Percentiles rank a stretch among this genome's conserved stretches.
Evolutionary conservation across 2,797 vertebrate species (phyloP).

Genomic region (Parambassis ranga): DNA sequence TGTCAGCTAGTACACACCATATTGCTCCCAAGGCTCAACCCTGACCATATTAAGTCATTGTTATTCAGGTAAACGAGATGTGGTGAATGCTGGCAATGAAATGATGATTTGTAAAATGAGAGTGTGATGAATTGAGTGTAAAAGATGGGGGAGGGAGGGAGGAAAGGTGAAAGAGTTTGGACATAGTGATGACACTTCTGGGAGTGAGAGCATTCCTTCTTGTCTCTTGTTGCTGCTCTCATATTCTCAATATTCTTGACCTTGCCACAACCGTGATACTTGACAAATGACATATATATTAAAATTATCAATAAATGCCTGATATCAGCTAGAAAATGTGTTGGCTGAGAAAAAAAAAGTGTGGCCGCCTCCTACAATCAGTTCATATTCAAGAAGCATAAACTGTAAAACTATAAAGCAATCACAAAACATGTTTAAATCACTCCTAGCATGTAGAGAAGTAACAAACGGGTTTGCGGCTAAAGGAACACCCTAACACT

Average conservation of each 20-base stretch:
- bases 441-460: not conserved
- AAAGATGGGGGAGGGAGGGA: conserved; percentile 5
- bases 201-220: not conserved
- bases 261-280: not conserved
- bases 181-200: conserved; percentile 27
- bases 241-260: conserved; percentile 1
- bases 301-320: not conserved
- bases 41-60: conserved; percentile 28
- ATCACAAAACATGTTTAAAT: conserved; percentile 2
- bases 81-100: conserved; percentile 15
- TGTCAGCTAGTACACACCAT: conserved; percentile 19
- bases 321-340: not conserved
- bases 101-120: conserved; percentile 24
- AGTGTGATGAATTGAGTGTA: conserved; percentile 21
- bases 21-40: conserved; percentile 27
- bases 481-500: conserved; percentile 34
- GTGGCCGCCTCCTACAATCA: too few relatives aligned
- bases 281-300: not conserved
- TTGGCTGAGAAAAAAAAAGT: too few relatives aligned
- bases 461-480: conserved; percentile 28
- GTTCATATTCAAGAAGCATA: not conserved
- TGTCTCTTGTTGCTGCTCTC: not conserved
- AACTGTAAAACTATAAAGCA: not conserved
- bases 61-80: conserved; percentile 19
- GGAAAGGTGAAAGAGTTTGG: conserved; percentile 22